Conservation (phyloP, 2,888 invertebrate species). For the Zaprionus obscuricornis region DNA sequence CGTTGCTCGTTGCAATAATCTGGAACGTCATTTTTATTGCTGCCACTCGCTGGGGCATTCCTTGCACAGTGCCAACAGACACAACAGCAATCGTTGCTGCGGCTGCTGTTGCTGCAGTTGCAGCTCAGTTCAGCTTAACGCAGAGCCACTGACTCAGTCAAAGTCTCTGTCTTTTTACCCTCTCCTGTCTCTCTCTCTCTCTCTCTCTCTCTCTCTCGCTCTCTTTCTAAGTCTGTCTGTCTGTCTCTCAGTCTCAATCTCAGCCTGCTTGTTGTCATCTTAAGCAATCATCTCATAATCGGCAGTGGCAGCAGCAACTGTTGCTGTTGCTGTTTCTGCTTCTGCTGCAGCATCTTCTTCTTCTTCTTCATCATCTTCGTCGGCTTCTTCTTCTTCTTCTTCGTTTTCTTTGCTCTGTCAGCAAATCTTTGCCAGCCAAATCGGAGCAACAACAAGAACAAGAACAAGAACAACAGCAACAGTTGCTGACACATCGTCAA, state of each 20-base stretch:
- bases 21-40: conserved; percentile 75
- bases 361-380: conserved; percentile 35
- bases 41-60: conserved; percentile 74
- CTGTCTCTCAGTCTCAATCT: conserved; percentile 17
- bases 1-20: conserved; percentile 66
- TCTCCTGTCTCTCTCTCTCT: too few relatives aligned
- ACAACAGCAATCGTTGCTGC: conserved; percentile 10
- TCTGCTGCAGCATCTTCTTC: conserved; percentile 41
- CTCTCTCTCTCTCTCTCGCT: too few relatives aligned
- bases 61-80: conserved; percentile 35
- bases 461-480: too few relatives aligned
- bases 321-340: conserved; percentile 12
- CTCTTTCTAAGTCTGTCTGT: too few relatives aligned
- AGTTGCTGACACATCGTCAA: conserved; percentile 64
- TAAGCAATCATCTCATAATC: conserved; percentile 78
- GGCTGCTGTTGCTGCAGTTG: not conserved
- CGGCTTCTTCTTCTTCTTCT: conserved; percentile 6
- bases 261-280: conserved; percentile 76
- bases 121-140: conserved; percentile 9
- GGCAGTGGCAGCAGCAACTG: conserved; percentile 69
- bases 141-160: conserved; percentile 31
- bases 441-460: too few relatives aligned
- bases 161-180: conserved; percentile 16
- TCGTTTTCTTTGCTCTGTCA: too few relatives aligned
- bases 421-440: too few relatives aligned